Evolutionary conservation across 1,140 invertebrate genomes (phyloP).

Genomic region (Zaprionus lachaisei): DNA sequence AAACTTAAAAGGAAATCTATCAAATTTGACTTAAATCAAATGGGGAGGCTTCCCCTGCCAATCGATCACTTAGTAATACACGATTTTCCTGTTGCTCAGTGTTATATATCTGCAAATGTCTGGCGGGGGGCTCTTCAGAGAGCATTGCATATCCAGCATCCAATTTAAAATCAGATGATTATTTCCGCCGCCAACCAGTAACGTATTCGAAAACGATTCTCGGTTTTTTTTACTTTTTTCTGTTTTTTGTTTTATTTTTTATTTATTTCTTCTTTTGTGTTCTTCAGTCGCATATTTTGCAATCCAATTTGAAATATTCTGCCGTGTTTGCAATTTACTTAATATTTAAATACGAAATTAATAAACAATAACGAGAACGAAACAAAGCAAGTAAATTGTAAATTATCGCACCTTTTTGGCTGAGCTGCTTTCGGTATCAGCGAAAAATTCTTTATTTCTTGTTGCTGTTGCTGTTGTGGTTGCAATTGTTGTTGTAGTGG

Average conservation of each 20-base stretch:
- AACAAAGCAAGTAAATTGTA: slow-evolving; percentile 14
- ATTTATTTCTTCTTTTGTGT: slow-evolving; percentile 10
- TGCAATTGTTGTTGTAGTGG: slow-evolving; percentile 3
- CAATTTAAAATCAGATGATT: slow-evolving; percentile 68
- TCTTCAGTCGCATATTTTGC: slow-evolving; percentile 25
- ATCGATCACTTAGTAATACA: no score
- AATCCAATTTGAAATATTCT: slow-evolving; percentile 27
- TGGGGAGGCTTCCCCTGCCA: background rate
- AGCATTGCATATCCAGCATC: slow-evolving; percentile 16
- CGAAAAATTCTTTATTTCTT: slow-evolving; percentile 40
- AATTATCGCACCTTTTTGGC: slow-evolving; percentile 66
- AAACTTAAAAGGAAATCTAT: background rate
- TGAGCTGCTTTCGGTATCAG: slow-evolving; percentile 48
- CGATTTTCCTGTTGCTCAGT: slow-evolving; percentile 23
- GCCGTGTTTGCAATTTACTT: slow-evolving; percentile 29
- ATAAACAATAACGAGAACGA: background rate
- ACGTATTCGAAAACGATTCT: slow-evolving; percentile 22
- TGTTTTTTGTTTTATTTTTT: slow-evolving; percentile 12
- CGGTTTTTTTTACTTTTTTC: background rate
- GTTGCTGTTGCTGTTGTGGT: slow-evolving; percentile 29
- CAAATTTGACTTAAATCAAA: background rate
- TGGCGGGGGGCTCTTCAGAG: background rate
- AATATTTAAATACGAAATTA: slow-evolving; percentile 10
- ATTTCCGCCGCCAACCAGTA: slow-evolving; percentile 66
- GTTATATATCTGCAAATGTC: slow-evolving; percentile 35